Conservation (phyloP, 2,113 vertebrate species). For the Rhynchomys soricoides region DNA sequence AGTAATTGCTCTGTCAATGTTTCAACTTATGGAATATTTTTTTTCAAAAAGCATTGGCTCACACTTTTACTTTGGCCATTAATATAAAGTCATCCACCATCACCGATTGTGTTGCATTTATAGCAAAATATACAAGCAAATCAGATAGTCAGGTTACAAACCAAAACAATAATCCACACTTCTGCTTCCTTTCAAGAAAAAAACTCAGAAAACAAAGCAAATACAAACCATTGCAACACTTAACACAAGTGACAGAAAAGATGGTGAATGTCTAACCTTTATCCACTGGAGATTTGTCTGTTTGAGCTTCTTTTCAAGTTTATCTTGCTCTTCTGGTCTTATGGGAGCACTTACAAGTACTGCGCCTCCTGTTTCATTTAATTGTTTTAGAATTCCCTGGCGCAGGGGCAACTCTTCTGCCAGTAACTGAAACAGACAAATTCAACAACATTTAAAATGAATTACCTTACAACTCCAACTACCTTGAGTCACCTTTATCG, state of each 20-base stretch:
- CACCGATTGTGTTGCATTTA: not conserved
- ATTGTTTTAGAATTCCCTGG: conserved; percentile 90
- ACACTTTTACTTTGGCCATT: not conserved
- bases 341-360: conserved; percentile 87
- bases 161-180: conserved; percentile 11
- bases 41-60: not conserved
- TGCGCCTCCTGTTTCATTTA: conserved; percentile 89
- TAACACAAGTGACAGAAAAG: conserved; percentile 66
- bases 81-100: not conserved
- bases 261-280: conserved; percentile 89
- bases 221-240: conserved; percentile 64
- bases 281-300: conserved; percentile 91
- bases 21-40: not conserved
- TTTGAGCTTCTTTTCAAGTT: conserved; percentile 89
- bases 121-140: not conserved
- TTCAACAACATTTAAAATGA: conserved; percentile 84
- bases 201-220: conserved; percentile 15
- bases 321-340: conserved; percentile 90
- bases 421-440: conserved; percentile 88
- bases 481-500: conserved; percentile 80
- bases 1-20: not conserved
- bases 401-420: conserved; percentile 90
- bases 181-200: not conserved
- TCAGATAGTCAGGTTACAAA: not conserved
- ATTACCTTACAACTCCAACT: conserved; percentile 81